Percentiles rank a stretch among this genome's conserved stretches.
phyloP scores from a whole-genome alignment of 2,888 invertebrate species.

The Tenthredo mesomela region DNA sequence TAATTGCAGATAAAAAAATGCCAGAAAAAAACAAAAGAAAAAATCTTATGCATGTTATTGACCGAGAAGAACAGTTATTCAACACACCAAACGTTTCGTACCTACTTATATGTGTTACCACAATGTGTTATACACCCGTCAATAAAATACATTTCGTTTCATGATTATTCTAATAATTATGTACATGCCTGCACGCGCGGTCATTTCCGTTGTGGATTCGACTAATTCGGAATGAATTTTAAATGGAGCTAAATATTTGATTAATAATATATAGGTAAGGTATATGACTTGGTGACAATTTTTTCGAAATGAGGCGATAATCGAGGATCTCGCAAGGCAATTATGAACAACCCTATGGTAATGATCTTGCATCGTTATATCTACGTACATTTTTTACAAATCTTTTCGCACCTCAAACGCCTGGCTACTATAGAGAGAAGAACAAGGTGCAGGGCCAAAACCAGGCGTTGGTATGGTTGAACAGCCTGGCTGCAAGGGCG shows the following conservation, averaged over 20 bases:
- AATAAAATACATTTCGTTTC: neutral
- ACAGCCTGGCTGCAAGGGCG: slow-evolving; percentile 25
- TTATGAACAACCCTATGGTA: neutral
- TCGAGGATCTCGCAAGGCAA: neutral
- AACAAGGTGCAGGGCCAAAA: slow-evolving; percentile 61
- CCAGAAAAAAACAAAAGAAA: neutral
- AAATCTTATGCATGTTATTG: slow-evolving; percentile 10
- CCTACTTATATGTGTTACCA: neutral
- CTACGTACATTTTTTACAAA: slow-evolving; percentile 63
- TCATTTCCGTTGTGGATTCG: slow-evolving; percentile 23
- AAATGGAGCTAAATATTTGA: neutral
- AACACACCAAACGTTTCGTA: neutral
- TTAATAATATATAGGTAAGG: too few species aligned
- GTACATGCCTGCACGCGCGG: slow-evolving; percentile 24
- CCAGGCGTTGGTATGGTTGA: slow-evolving; percentile 44
- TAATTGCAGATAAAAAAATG: slow-evolving; percentile 12
- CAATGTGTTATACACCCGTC: neutral
- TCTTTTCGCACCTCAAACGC: slow-evolving; percentile 66
- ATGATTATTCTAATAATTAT: neutral
- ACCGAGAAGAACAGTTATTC: slow-evolving; percentile 8
- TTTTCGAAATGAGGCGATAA: neutral
- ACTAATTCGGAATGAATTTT: slow-evolving; percentile 5
- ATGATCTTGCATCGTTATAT: neutral
- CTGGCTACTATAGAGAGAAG: slow-evolving; percentile 1
- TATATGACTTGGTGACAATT: neutral